Base-by-base conservation (phyloP, 2,797 vertebrate genomes). In the Adrianichthys oophorus region DNA sequence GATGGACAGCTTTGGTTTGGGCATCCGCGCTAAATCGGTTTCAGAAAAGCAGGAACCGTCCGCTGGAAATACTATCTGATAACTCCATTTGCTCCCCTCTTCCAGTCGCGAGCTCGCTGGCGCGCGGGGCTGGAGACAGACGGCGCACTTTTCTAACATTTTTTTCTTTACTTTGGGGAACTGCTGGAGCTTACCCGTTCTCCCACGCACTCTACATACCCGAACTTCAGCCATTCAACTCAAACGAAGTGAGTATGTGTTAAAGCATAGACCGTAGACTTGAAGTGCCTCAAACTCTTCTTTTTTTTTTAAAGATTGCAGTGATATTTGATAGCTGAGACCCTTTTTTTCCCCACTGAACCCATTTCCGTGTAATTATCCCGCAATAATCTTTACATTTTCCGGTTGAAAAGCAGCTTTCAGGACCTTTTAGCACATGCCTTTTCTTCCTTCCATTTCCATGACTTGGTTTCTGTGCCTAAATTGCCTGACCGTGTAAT, bases 401-500 rank as follows among this genome's bases (percentile, higher is more conserved):
- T 54, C 19, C 45, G 24, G 17, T 18, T 42, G 60, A 29, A 70
- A 58, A 65, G 17, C 49, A 47, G 18, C 32, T 52, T n/a, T 55
- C 59, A 63, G 64, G 67, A 68, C 54, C 59, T 70, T 92, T 92
- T 92, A 90, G 90, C 92, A 90, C 91, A 88, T 85, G 92, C 90
- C 90, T 90, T 92, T 84, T 92, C 19, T n/a, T n/a, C 41, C 46
- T 90, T 93, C 89, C 92, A 65, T 94, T 93, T 94, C 92, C 91
- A 89, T 88, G 92, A 89, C 90, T 92, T 82, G 90, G 91, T 92
- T 92, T 92, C 90, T 91, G 89, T 87, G 90, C 90, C 90, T 47
- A 92, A 94, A 95, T 95, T 95, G 93, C 92, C 91, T 93, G 92
- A 83, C 94, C 94, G 87, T 95, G 94, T 96, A 96, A 98, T 98